Evolutionary conservation across 2,113 vertebrate species (phyloP).

Genomic region (Balaenoptera acutorostrata): DNA sequence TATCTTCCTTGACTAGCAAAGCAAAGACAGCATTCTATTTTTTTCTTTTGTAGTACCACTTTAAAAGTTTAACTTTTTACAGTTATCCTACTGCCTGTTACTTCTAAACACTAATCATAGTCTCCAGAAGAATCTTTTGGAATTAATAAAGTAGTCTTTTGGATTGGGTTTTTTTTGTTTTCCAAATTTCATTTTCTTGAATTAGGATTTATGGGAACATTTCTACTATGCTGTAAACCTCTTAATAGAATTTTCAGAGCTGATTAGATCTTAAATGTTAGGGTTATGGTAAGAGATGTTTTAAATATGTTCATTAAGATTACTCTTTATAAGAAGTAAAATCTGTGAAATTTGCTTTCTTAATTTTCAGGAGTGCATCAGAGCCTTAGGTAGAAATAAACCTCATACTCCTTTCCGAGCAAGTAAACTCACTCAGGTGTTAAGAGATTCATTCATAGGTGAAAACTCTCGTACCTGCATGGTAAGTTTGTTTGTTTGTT

Average conservation of each 20-base stretch:
- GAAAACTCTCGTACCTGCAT: slow-evolving; percentile 99
- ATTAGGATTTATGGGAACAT: background rate
- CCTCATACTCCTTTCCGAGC: slow-evolving; percentile 97
- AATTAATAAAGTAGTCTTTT: background rate
- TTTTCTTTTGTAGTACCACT: slow-evolving; percentile 11
- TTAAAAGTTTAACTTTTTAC: background rate
- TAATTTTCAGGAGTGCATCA: slow-evolving; percentile 92
- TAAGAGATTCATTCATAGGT: slow-evolving; percentile 97
- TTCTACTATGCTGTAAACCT: background rate
- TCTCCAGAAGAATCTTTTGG: slow-evolving; percentile 16
- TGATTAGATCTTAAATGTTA: slow-evolving; percentile 16
- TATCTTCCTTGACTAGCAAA: background rate
- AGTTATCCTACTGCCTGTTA: background rate
- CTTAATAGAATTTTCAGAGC: slow-evolving; percentile 17
- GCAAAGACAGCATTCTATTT: background rate
- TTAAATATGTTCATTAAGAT: background rate
- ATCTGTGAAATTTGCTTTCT: slow-evolving; percentile 32
- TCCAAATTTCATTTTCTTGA: background rate
- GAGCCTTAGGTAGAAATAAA: slow-evolving; percentile 96
- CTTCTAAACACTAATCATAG: background rate
- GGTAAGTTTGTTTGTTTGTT: slow-evolving; percentile 82
- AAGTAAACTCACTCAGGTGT: slow-evolving; percentile 98
- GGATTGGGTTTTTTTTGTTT: background rate
- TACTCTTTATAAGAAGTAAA: background rate
- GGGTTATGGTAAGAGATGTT: background rate